Evolutionary conservation across 1,140 invertebrate species (phyloP), one percentile per base, ranked within the genome.

Genomic region (Drosophila cardini): DNA sequence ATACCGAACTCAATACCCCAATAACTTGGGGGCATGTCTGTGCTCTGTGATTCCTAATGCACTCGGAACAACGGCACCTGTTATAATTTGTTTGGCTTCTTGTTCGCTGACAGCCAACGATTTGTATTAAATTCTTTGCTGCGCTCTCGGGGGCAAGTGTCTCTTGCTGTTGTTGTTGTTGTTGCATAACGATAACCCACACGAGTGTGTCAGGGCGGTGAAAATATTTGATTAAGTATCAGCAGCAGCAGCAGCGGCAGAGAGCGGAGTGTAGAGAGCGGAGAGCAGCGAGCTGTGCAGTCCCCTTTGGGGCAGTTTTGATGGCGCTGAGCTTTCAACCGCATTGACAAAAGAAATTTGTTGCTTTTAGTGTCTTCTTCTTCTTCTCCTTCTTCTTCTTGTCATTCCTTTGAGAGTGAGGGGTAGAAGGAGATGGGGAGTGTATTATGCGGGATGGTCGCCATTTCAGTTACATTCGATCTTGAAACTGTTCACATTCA

Each of bases 61-160:
- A 75, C 65, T 69, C 75, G 60, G 68, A 53, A 61, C 79, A 72
- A 52, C 83, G 80, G 83, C 83, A 87, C 83, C 83, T 87, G 83
- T 87, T 87, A 89, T 89, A 87, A 87, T 87, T 87, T 87, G 83
- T 87, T 89, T 87, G 83, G 84, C 83, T 87, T 89, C 84, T 87
- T 83, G 76, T 80, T 58, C 80, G 83, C 84, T 87, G 83, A 87
- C 83, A 87, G 83, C 63, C 72, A 89, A 80, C 83, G 80, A 87
- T 87, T 87, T 87, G 87, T 89, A 89, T 86, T 83, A 83, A 86
- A 86, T 86, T 87, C 83, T 83, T 87, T 72, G 26, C 57, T 50
- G 43, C 21, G 64, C 48, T 73, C 63, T 63, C 46, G 75, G 68
- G 76, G 65, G 82, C 71, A 71, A 53, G 21, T 84, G 63, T 64